Evolutionary conservation across 2,888 invertebrate species (phyloP).

Genomic region (Epirrhoe alternata): DNA sequence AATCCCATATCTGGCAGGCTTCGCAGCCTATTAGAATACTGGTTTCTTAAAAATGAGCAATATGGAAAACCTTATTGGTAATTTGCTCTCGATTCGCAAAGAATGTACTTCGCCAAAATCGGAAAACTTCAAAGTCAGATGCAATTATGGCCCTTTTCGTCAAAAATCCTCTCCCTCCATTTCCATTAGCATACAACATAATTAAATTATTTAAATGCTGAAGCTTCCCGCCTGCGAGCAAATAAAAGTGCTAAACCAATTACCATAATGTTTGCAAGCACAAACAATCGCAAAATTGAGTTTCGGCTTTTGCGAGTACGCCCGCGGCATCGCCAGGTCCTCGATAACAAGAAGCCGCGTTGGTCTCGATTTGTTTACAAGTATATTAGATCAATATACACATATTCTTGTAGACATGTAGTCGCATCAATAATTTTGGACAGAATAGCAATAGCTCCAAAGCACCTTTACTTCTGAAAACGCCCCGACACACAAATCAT

Average conservation of each 20-base stretch:
- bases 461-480: background rate
- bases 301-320: slow-evolving; percentile 25
- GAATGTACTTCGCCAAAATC: background rate
- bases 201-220: slow-evolving; percentile 35
- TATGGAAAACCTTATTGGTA: too few relatives aligned
- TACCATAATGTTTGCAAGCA: slow-evolving; percentile 37
- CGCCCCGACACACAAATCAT: too few relatives aligned
- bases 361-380: background rate
- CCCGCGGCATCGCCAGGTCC: background rate
- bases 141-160: background rate
- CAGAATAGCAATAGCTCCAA: background rate
- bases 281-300: slow-evolving; percentile 42
- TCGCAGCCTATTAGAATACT: too few relatives aligned
- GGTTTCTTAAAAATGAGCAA: too few relatives aligned
- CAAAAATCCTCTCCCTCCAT: slow-evolving; percentile 3
- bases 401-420: background rate
- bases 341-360: slow-evolving; percentile 1
- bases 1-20: too few relatives aligned
- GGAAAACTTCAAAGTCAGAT: background rate
- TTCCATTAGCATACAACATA: slow-evolving; percentile 23
- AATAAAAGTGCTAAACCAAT: slow-evolving; percentile 39
- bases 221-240: slow-evolving; percentile 18
- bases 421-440: background rate
- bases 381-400: background rate
- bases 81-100: too few relatives aligned